Percentiles rank a stretch among this genome's conserved stretches.
Conservation (phyloP, 37 sponge, comb jelly and placozoan species). For the Hormiphora californensis region DNA sequence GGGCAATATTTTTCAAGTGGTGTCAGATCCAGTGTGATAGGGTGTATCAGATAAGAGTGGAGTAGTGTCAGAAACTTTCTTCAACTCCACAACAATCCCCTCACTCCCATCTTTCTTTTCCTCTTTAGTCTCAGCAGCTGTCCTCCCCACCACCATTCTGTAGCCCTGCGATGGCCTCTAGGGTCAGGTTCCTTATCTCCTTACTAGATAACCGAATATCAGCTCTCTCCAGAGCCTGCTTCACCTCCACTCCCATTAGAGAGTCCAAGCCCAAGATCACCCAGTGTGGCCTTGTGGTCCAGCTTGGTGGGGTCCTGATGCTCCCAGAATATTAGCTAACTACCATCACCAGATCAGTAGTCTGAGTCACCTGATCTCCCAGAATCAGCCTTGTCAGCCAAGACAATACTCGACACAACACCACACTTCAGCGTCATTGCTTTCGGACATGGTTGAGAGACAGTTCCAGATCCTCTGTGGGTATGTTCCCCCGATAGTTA, state of each 20-base stretch:
- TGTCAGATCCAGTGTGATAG: constrained; percentile 1
- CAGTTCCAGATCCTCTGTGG: constrained; percentile 57
- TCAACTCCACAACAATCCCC: not conserved
- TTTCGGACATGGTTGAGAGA: constrained; percentile 17
- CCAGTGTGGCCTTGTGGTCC: constrained; percentile 34
- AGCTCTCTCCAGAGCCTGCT: constrained; percentile 47
- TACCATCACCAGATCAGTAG: constrained; percentile 17
- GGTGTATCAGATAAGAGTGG: constrained; percentile 39
- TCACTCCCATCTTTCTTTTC: not conserved
- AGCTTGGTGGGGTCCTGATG: constrained; percentile 37
- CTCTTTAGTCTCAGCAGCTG: not conserved
- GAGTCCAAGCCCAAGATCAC: constrained; percentile 57
- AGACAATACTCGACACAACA: constrained; percentile 46
- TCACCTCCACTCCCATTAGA: constrained; percentile 57
- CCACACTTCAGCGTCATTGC: not conserved
- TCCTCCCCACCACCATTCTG: not conserved
- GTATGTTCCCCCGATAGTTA: constrained; percentile 53
- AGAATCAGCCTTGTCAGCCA: constrained; percentile 5
- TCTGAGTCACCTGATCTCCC: not conserved
- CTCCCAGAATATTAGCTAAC: constrained; percentile 54
- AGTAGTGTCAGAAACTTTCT: not conserved
- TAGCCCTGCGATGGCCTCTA: not conserved
- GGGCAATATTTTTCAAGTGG: constrained; percentile 34
- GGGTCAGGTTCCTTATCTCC: constrained; percentile 7
- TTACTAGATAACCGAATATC: constrained; percentile 35